Evolutionary conservation across 2,797 vertebrate species (phyloP).

Genomic region (Pantherophis alleghaniensis): DNA sequence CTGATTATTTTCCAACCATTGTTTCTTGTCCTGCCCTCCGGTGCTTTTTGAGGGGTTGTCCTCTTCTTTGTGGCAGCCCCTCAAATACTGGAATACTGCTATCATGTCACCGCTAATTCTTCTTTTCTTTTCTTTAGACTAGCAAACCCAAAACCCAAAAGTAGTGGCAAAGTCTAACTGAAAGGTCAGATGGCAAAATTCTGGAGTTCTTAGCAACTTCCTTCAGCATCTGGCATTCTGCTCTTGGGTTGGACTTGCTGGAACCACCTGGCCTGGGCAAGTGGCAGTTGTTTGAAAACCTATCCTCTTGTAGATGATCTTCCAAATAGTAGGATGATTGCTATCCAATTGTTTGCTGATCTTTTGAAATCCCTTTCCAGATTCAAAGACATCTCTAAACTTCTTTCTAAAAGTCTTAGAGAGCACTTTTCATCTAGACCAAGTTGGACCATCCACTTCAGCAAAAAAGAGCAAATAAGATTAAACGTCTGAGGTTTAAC

Average conservation of each 20-base stretch:
- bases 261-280: not conserved
- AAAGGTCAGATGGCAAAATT: not conserved
- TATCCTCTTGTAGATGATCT: not conserved
- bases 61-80: no score
- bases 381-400: not conserved
- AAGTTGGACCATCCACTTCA: not conserved
- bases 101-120: no score
- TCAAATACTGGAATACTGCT: no score
- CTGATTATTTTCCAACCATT: no score
- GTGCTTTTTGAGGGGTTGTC: no score
- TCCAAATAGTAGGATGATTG: not conserved
- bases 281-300: not conserved
- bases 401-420: not conserved
- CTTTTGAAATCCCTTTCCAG: not conserved
- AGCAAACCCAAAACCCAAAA: no score
- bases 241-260: not conserved
- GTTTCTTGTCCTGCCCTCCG: no score
- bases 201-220: not conserved
- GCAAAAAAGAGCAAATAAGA: not conserved
- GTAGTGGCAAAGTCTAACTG: not conserved
- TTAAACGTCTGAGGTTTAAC: not conserved
- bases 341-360: not conserved
- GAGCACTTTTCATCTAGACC: not conserved
- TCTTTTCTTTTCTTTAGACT: no score
- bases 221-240: not conserved